Evolutionary conservation across 2,888 invertebrate genomes (phyloP).

Genomic region (Leucoma salicis): DNA sequence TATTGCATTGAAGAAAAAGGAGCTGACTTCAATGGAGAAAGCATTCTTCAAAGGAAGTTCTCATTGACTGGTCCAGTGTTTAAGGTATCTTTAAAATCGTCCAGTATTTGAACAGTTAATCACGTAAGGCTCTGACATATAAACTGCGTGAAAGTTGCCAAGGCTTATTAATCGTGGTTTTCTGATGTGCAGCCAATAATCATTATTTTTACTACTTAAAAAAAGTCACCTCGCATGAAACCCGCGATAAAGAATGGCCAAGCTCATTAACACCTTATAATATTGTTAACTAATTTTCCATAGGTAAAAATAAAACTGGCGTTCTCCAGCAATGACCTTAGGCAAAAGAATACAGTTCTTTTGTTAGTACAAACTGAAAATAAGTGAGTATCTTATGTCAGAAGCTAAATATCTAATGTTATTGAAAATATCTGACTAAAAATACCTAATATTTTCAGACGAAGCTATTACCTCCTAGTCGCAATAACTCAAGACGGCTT

Average conservation of each 20-base stretch:
- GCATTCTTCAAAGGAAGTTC: slow-evolving; percentile 90
- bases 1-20: slow-evolving; percentile 94
- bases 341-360: slow-evolving; percentile 90
- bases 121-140: no score
- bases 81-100: slow-evolving; percentile 53
- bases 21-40: slow-evolving; percentile 94
- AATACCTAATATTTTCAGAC: slow-evolving; percentile 68
- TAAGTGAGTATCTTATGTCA: slow-evolving; percentile 78
- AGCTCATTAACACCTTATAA: no score
- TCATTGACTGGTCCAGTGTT: slow-evolving; percentile 86
- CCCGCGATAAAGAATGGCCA: no score
- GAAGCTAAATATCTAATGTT: background rate
- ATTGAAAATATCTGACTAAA: background rate
- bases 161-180: no score
- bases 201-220: no score
- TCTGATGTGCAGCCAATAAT: no score
- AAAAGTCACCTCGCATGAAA: no score
- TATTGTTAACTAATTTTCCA: background rate
- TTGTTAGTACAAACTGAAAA: slow-evolving; percentile 91
- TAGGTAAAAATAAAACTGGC: slow-evolving; percentile 93
- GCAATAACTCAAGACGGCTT: slow-evolving; percentile 92
- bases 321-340: slow-evolving; percentile 90
- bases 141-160: no score
- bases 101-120: no score
- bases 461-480: slow-evolving; percentile 91